Conservation (phyloP, 2,888 invertebrate species). For the Tiliacea aurago region DNA sequence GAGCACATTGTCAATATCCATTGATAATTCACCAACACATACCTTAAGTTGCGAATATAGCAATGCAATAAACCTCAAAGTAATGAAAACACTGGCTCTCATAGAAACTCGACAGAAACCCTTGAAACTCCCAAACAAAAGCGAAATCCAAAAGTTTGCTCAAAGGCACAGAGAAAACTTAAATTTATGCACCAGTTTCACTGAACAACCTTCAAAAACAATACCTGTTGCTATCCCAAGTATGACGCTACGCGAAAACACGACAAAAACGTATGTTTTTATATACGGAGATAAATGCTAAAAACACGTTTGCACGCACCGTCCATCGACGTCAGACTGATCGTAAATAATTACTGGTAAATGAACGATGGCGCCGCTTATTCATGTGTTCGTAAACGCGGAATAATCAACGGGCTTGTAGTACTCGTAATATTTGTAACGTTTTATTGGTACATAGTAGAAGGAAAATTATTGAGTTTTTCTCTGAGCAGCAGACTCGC, state of each 20-base stretch:
- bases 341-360: conserved; percentile 62
- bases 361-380: conserved; percentile 59
- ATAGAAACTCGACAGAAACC: conserved; percentile 1
- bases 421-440: conserved; percentile 39
- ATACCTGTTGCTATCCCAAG: conserved; percentile 58
- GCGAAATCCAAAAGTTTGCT: not conserved
- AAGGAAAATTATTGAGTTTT: conserved; percentile 31
- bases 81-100: conserved; percentile 1
- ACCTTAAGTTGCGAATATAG: not conserved
- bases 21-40: not conserved
- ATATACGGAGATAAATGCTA: conserved; percentile 41
- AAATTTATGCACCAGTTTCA: conserved; percentile 25
- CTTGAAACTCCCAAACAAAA: conserved; percentile 10
- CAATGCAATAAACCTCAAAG: not conserved
- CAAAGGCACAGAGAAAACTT: conserved; percentile 7
- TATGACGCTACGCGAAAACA: conserved; percentile 48
- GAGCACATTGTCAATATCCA: not conserved
- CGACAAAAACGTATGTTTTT: conserved; percentile 57
- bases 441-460: not conserved
- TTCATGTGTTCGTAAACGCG: conserved; percentile 44
- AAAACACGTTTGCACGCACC: conserved; percentile 65
- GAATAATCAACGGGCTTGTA: conserved; percentile 43
- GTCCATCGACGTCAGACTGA: conserved; percentile 46
- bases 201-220: conserved; percentile 39
- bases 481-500: not conserved